Conservation (phyloP, 1,140 invertebrate species). For the Trypoxylus dichotomus region DNA sequence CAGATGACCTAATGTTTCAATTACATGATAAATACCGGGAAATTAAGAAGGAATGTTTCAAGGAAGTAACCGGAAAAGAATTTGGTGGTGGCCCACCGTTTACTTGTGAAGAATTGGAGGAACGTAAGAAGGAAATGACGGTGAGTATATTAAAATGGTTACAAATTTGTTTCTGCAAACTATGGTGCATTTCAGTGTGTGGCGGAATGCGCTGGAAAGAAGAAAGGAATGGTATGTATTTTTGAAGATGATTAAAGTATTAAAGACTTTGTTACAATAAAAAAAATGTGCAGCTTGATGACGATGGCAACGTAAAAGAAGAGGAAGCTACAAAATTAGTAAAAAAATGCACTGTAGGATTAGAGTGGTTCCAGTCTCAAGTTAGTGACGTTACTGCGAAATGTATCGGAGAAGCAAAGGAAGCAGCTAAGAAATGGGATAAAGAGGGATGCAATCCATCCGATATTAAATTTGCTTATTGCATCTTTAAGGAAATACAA, state of each 20-base stretch:
- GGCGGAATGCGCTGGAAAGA: not conserved
- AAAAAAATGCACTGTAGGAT: constrained; percentile 43
- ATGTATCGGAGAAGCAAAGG: constrained; percentile 47
- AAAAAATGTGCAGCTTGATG: constrained; percentile 40
- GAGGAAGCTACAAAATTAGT: constrained; percentile 42
- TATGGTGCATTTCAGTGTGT: constrained; percentile 21
- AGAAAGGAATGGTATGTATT: constrained; percentile 24
- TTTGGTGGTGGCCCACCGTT: not conserved
- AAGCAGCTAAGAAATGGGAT: constrained; percentile 38
- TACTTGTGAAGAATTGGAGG: constrained; percentile 16
- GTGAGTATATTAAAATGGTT: not conserved
- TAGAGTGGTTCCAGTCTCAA: constrained; percentile 46
- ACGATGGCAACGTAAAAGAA: constrained; percentile 44
- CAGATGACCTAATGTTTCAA: not conserved
- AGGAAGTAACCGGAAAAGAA: constrained; percentile 26
- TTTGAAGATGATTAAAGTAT: not conserved
- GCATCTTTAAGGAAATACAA: constrained; percentile 52
- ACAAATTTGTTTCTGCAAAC: not conserved
- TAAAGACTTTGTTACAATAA: not conserved
- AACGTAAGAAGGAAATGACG: constrained; percentile 28
- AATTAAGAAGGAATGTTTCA: constrained; percentile 17
- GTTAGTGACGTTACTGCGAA: constrained; percentile 46
- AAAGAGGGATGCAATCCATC: constrained; percentile 47
- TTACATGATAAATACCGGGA: not conserved
- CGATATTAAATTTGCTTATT: constrained; percentile 48